These are phyloP conservation scores for Sus scrofa DNA, from an alignment of 2,113 vertebrate genomes.

Conservation along the genomic window T2T-Sscrofa CM000830.6:90610501-90611000, in stretches of 20 bases:
- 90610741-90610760: no score
- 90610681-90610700: no score
- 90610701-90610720: no score
- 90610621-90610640: no score
- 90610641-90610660: no score
- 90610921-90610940: background rate
- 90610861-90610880: slow-evolving; percentile 53
- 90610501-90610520: background rate
- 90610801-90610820: no score
- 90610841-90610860: slow-evolving; percentile 48
- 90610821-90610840: background rate
- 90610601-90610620: no score
- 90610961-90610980: slow-evolving; percentile 60
- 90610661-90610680: no score
- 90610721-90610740: no score
- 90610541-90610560: slow-evolving; percentile 31
- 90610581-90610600: no score
- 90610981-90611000: background rate
- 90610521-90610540: background rate
- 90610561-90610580: background rate
- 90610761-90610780: no score
- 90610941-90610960: slow-evolving; percentile 49
- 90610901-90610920: slow-evolving; percentile 30
- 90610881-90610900: slow-evolving; percentile 57
- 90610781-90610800: no score